Base-by-base conservation (phyloP, 1,140 invertebrate species). In the Atopsyche davidsoni region DNA sequence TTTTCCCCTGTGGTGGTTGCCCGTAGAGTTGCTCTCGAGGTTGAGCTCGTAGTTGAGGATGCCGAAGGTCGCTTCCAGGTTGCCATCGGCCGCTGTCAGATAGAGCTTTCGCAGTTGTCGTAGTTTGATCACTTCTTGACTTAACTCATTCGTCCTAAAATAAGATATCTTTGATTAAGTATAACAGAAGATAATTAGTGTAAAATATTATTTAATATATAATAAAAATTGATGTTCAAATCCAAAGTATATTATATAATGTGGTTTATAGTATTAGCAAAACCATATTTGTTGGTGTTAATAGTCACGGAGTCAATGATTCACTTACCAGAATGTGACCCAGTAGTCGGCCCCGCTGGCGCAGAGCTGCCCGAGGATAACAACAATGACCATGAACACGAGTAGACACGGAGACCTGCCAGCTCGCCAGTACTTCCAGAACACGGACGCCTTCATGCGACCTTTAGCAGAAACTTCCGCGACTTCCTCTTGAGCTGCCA, bases 281-380 rank as follows among this genome's bases (percentile, higher is more conserved):
- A 36, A 36, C 13, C n/a, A 14, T 17, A 17, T 6, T 13, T 36
- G 17, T 36, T 23, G 28, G 28, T 40, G 38, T 9, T 50, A 60
- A 13, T 61, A 64, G 34, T 64, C 67, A 18, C 60, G n/a, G n/a
- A n/a, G n/a, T n/a, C n/a, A n/a, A n/a, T n/a, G n/a, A n/a, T n/a
- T n/a, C n/a, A 60, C 57, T 66, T 67, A 70, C 90, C 89, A 92
- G 47, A 78, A 83, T 52, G 84, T 83, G 0, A 90, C 70, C 79
- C 88, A 92, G 61, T 81, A 92, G 62, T 94, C 89, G 3, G 79
- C 78, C 1, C 79, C 77, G 50, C 82, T 86, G 24, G 81, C 86
- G 0, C 77, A 65, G 0, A 76, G 65, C 70, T 91, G 87, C 0
- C 86, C 80, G 1, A 87, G 11, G 1, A 88, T 11, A 58, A 85